Evolutionary conservation across 2,113 vertebrate species (phyloP), one percentile per base, ranked within the genome.

Genomic region (Piaya cayana): DNA sequence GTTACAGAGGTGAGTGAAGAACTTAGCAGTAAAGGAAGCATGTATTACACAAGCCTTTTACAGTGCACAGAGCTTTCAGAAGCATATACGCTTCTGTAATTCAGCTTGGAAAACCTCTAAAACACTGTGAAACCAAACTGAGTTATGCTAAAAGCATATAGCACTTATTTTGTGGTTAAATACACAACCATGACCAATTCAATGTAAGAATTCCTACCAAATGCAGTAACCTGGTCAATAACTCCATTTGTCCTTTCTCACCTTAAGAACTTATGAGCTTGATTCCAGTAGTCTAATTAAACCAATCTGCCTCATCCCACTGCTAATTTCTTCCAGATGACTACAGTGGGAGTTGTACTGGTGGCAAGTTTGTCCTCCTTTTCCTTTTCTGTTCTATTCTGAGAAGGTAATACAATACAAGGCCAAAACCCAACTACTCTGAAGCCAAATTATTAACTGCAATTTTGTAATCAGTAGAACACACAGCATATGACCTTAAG

Each of bases 301-400:
- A 89, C 62, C 74, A 91, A 55, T 65, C 39, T 76, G 43, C 58
- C 77, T 80, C 89, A 89, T 93, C 69, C 60, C 65, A 64, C 45
- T 68, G 58, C 47, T 92, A 95, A 92, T 82, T 94, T 77, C 89
- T 91, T 92, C 65, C 80, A 94, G 69, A 93, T 91, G 74, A 95
- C 81, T 82, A 65, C 58, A 87, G 50, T 27, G 77, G 43, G 89
- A 95, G 58, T 82, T 82, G 49, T 26, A 36, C 19, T 64, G 16
- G 56, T 71, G 36, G 62, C 2, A 1, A 68, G 13, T 64, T 32
- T 79, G 69, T 70, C 86, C 88, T 93, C 72, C 30, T 94, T 91
- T 82, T 65, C 45, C 32, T 90, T 34, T 72, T 55, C 75, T 83
- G 30, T 90, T 90, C 92, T 96, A 79, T 87, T 93, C 58, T 89